Evolutionary conservation across 2,113 vertebrate species (phyloP).

Genomic region (Chaenocephalus aceratus): DNA sequence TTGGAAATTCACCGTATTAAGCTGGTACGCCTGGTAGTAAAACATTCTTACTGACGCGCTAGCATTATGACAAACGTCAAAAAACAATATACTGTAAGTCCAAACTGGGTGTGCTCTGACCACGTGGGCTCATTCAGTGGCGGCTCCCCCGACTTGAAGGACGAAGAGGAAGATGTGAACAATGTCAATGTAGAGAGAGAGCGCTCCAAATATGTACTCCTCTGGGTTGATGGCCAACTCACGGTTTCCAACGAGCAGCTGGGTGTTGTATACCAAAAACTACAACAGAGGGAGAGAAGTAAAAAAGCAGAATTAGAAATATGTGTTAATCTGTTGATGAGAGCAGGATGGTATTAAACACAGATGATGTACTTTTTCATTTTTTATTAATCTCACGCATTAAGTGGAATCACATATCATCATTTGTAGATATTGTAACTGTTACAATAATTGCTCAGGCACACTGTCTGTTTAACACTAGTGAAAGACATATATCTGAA

Average conservation of each 20-base stretch:
- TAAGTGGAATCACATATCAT: not conserved
- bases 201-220: conserved; percentile 93
- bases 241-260: conserved; percentile 94
- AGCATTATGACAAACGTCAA: conserved; percentile 10
- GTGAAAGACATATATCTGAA: too few relatives aligned
- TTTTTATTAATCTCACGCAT: not conserved
- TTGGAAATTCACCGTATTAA: not conserved
- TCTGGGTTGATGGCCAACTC: conserved; percentile 91
- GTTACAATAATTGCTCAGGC: too few relatives aligned
- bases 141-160: conserved; percentile 88
- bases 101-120: not conserved
- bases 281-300: conserved; percentile 54
- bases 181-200: conserved; percentile 94
- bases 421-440: too few relatives aligned
- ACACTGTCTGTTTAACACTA: too few relatives aligned
- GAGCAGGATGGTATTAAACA: too few relatives aligned
- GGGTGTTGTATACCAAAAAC: conserved; percentile 97
- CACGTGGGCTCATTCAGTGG: conserved; percentile 54
- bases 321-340: not conserved
- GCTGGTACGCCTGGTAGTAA: not conserved
- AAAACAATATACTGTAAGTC: not conserved
- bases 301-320: not conserved
- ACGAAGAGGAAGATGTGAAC: conserved; percentile 94
- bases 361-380: too few relatives aligned
- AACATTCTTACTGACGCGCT: conserved; percentile 1